Base-by-base conservation (phyloP, 30 jellyfish, hydroid and myxozoan genomes). In the Pseudorhiza aurosa region DNA sequence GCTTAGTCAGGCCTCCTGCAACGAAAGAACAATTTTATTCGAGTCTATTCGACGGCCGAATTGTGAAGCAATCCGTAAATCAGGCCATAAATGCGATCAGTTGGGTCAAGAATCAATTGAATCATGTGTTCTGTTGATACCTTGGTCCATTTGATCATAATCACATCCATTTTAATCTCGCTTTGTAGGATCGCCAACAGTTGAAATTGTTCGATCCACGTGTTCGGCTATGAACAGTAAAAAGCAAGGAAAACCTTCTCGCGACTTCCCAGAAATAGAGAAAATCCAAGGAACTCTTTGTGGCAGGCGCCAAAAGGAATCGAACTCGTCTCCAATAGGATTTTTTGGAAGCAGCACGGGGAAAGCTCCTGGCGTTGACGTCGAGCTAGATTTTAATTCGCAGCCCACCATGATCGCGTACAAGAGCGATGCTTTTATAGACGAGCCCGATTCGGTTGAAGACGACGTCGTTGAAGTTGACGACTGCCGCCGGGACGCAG, bases 101-200 rank as follows among this genome's bases (percentile, higher is more conserved):
- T n/a, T n/a, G n/a, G n/a, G n/a, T n/a, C n/a, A n/a, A n/a, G n/a
- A n/a, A n/a, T n/a, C n/a, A n/a, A n/a, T n/a, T n/a, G n/a, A n/a
- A n/a, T n/a, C n/a, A n/a, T n/a, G n/a, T n/a, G n/a, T n/a, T n/a
- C n/a, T n/a, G n/a, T n/a, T n/a, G n/a, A n/a, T n/a, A n/a, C n/a
- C n/a, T n/a, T n/a, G n/a, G n/a, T n/a, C n/a, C n/a, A n/a, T n/a
- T n/a, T n/a, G n/a, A n/a, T 51, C n/a, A 10, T 39, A 31, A 56
- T 80, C 80, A 80, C 91, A 65, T 80, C 91, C 91, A 80, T 80
- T 35, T 65, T 80, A 31, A 62, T 80, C 91, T 64, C 65, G 69
- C 80, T 80, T 80, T 65, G 91, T 65, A 80, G 91, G 71, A 53
- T 70, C 84, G 65, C 17, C 77, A 21, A n/a, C 21, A 9, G 65